Evolutionary conservation across 2,888 invertebrate species (phyloP), one percentile per base, ranked within the genome.

Genomic region (Dexiosoma caninum): DNA sequence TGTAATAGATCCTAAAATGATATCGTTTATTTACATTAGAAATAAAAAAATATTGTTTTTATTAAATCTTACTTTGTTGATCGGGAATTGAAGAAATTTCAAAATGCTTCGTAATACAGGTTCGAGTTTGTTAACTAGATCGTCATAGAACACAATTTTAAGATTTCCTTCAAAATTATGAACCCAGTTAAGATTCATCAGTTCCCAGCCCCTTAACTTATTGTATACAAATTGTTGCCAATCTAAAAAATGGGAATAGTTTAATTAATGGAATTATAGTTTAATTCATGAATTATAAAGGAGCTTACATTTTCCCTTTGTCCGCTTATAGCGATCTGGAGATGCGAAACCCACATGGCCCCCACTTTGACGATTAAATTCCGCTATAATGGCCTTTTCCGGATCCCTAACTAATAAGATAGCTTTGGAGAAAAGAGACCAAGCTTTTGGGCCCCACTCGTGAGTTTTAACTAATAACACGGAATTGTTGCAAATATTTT

Each of bases 341-440:
- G 95, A 93, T 0, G 95, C 95, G 82, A 95, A 95, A 0, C 95
- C 95, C 76, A 95, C 93, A 86, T 95, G 95, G 0, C 95, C 95
- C 55, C 95, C 95, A 84, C 94, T 94, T 78, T 95, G 93, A 80
- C 95, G 91, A 89, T 96, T 95, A 87, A 95, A 95, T 88, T 95
- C 95, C 0, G 95, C 95, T 90, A 89, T 85, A 66, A 90, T 90
- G 6, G 95, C 94, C 86, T 94, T 93, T 83, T 93, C 92, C 0
- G 95, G 95, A 82, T 94, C 93, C 44, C 95, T 91, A 44, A 95
- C 93, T 59, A 95, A 90, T 30, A 95, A 90, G 64, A 95, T 92
- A 0, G 95, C 95, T 71, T 93, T 93, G 70, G 92, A 90, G 86
- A 94, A 95, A 0, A 91, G 90, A 62, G 91, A 91, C 82, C 93